A percentile compares a stretch with the other conserved stretches of the same genome.
phyloP scores from a whole-genome alignment of 2,113 vertebrate species.

The Amphilophus citrinellus region DNA sequence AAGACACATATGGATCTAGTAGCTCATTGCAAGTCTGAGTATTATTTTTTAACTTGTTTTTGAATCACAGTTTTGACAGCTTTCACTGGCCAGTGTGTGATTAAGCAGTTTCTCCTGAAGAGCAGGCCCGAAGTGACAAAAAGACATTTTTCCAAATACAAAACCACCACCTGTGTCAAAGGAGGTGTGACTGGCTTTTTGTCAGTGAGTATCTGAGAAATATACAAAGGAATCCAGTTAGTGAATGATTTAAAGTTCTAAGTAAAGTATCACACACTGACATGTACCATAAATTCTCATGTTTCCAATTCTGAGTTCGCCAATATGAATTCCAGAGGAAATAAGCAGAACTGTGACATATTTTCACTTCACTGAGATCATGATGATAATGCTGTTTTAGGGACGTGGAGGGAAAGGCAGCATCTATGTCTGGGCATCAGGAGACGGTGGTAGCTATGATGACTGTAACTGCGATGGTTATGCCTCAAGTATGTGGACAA shows the following conservation, averaged over 20 bases:
- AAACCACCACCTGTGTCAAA: not conserved
- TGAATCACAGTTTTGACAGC: not conserved
- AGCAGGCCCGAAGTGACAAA: not conserved
- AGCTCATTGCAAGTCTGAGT: not conserved
- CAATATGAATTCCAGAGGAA: not conserved
- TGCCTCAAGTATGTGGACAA: slow-evolving; percentile 99
- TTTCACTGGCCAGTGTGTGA: not conserved
- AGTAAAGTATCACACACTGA: not conserved
- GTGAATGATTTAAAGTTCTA: not conserved
- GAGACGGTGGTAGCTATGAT: slow-evolving; percentile 97
- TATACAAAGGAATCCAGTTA: not conserved
- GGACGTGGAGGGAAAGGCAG: slow-evolving; percentile 96
- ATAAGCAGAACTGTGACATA: slow-evolving; percentile 4
- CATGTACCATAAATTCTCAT: not conserved
- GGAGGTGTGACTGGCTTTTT: not conserved
- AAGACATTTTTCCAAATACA: slow-evolving; percentile 12
- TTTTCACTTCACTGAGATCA: slow-evolving; percentile 5
- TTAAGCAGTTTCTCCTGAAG: not conserved
- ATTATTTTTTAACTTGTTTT: not conserved
- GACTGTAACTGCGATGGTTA: slow-evolving; percentile 99
- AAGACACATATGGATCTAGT: not conserved
- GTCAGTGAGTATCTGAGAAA: not conserved
- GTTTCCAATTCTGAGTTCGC: slow-evolving; percentile 8
- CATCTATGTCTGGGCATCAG: slow-evolving; percentile 99
- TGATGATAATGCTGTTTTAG: slow-evolving; percentile 70